Evolutionary conservation across 2,797 vertebrate genomes (phyloP).

Genomic region (Podarcis siculus): DNA sequence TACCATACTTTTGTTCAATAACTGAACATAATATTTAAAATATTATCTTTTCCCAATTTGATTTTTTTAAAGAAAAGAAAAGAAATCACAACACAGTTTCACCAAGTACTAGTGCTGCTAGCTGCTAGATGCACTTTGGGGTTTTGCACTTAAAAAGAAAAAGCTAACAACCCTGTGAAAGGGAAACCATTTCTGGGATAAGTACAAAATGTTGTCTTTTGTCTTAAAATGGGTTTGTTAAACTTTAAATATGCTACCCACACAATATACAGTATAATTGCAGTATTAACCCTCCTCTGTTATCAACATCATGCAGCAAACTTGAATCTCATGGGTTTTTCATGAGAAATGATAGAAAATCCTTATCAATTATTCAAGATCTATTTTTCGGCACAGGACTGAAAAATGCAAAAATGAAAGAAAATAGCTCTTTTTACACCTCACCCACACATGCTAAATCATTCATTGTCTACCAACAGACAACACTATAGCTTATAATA

Average conservation of each 20-base stretch:
- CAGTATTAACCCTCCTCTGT: conserved; percentile 26
- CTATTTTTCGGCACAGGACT: conserved; percentile 41
- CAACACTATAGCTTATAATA: conserved; percentile 14
- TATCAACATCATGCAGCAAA: conserved; percentile 60
- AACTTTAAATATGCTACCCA: conserved; percentile 63
- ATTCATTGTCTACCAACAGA: conserved; percentile 13
- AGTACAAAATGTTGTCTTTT: conserved; percentile 49
- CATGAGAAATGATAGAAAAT: conserved; percentile 72
- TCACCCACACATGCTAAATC: not conserved
- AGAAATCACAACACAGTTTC: conserved; percentile 3
- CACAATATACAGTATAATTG: conserved; percentile 34
- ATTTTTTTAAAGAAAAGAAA: conserved; percentile 4
- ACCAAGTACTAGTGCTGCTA: conserved; percentile 17
- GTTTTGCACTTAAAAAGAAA: conserved; percentile 46
- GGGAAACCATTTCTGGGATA: conserved; percentile 47
- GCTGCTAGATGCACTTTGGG: conserved; percentile 11
- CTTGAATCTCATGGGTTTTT: conserved; percentile 70
- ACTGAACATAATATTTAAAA: not conserved
- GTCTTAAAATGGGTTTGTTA: conserved; percentile 66
- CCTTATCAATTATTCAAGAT: conserved; percentile 73
- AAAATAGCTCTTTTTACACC: conserved; percentile 26
- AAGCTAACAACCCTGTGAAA: conserved; percentile 18
- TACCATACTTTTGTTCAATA: too few relatives aligned
- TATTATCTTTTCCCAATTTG: not conserved
- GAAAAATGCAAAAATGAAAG: conserved; percentile 21